Conservation (phyloP, 1,140 invertebrate species). For the Tetraneura akinire region DNA sequence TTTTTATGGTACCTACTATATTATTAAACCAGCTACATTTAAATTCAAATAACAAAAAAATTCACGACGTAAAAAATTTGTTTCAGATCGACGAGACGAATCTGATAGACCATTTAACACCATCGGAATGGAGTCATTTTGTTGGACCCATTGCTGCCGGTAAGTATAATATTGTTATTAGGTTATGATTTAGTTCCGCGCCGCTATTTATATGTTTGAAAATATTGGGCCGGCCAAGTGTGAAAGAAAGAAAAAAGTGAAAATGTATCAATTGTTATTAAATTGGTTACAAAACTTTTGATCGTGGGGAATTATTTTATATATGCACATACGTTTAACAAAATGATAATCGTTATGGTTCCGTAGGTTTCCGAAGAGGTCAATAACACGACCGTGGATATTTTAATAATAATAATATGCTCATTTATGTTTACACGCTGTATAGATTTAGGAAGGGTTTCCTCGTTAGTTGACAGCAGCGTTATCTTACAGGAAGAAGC, state of each 20-base stretch:
- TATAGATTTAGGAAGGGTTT: conserved; percentile 30
- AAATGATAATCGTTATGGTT: conserved; percentile 41
- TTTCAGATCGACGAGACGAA: conserved; percentile 48
- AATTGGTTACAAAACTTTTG: conserved; percentile 32
- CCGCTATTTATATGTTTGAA: not conserved
- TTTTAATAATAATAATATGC: not conserved
- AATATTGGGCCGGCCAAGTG: not conserved
- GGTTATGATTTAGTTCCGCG: conserved; percentile 31
- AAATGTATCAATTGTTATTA: conserved; percentile 31
- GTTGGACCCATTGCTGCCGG: conserved; percentile 14
- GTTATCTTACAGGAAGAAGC: conserved; percentile 22
- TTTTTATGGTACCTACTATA: no score
- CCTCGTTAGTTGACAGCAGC: not conserved
- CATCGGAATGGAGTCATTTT: conserved; percentile 47
- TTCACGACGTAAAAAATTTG: not conserved
- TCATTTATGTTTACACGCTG: conserved; percentile 11
- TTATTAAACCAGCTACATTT: no score
- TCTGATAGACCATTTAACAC: conserved; percentile 43
- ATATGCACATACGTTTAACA: not conserved
- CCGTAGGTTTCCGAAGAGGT: conserved; percentile 45
- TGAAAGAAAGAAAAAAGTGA: conserved; percentile 35
- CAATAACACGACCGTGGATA: conserved; percentile 23
- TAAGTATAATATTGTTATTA: not conserved
- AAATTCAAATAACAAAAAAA: not conserved
- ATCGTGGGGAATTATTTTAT: not conserved